These are phyloP conservation scores for Dugesia japonica DNA, from an alignment of 2,888 invertebrate genomes.

Conservation along the genomic window DNA sequence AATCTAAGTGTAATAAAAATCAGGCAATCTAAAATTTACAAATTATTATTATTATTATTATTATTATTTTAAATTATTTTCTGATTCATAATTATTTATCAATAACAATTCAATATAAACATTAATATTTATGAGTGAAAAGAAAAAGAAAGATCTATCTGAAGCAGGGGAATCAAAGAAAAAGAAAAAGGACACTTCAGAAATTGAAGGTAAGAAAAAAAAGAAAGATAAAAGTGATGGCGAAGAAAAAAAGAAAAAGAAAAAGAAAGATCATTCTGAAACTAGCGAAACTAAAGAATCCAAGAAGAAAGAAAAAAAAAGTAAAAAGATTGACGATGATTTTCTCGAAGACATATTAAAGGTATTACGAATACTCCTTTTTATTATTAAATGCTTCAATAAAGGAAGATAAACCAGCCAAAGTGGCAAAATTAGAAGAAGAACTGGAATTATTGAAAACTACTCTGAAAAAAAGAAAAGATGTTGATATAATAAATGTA, in stretches of 20 bases:
- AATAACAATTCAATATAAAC: too few relatives aligned
- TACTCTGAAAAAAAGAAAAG: background rate
- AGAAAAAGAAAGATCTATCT: background rate
- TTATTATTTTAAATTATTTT: too few relatives aligned
- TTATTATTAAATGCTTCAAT: too few relatives aligned
- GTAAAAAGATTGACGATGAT: background rate
- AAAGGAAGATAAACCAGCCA: background rate
- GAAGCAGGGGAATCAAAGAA: background rate
- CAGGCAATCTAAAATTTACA: too few relatives aligned
- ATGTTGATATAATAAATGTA: background rate
- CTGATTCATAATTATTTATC: too few relatives aligned
- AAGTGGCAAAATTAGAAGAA: background rate
- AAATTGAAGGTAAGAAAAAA: background rate
- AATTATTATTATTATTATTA: too few relatives aligned
- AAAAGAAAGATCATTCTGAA: background rate
- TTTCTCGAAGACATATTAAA: background rate
- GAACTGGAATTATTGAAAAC: background rate
- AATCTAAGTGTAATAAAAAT: too few relatives aligned
- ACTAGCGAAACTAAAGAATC: background rate
- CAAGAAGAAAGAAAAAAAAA: background rate
- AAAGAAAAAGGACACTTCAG: background rate
- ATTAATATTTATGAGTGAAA: too few relatives aligned
- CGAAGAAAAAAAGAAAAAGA: background rate
- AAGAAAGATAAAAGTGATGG: background rate
- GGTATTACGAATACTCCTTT: background rate